Percentiles rank a stretch among this genome's conserved stretches.
These are phyloP conservation scores for Rhinoderma darwinii DNA, from an alignment of 2,113 vertebrate genomes.

Conservation along the genomic window DNA sequence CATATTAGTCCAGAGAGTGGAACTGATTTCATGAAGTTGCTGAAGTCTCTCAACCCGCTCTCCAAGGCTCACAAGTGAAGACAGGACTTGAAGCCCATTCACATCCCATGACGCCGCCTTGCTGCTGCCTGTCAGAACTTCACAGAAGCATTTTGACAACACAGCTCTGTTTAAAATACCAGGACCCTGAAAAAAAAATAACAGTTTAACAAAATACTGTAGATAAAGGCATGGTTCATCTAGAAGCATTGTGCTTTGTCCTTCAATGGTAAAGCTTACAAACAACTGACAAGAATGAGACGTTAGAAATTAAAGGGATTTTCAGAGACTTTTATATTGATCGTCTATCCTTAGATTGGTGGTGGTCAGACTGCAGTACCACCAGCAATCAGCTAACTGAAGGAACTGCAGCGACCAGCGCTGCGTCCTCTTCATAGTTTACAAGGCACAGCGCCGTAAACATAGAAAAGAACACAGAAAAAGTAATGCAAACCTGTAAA, in stretches of 20 bases:
- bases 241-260: background rate
- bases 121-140: slow-evolving; percentile 82
- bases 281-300: too few species aligned
- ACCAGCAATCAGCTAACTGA: too few species aligned
- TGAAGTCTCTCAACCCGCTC: slow-evolving; percentile 86
- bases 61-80: slow-evolving; percentile 85
- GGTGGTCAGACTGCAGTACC: too few species aligned
- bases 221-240: background rate
- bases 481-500: too few species aligned
- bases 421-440: too few species aligned
- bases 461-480: too few species aligned
- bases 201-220: background rate
- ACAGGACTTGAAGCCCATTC: slow-evolving; percentile 74
- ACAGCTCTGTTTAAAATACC: slow-evolving; percentile 84
- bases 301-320: too few species aligned
- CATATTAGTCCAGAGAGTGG: slow-evolving; percentile 89
- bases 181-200: slow-evolving; percentile 80
- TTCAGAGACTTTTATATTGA: too few species aligned
- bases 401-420: too few species aligned
- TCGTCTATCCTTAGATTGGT: too few species aligned
- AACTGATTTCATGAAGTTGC: slow-evolving; percentile 85
- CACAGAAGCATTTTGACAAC: slow-evolving; percentile 90
- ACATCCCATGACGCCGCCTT: slow-evolving; percentile 77
- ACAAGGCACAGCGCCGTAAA: too few species aligned
- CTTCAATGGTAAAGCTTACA: too few species aligned